A percentile compares a stretch with the other conserved stretches of the same genome.
Conservation (phyloP, 2,888 invertebrate genomes). For the Ptychoptera contaminata region DNA sequence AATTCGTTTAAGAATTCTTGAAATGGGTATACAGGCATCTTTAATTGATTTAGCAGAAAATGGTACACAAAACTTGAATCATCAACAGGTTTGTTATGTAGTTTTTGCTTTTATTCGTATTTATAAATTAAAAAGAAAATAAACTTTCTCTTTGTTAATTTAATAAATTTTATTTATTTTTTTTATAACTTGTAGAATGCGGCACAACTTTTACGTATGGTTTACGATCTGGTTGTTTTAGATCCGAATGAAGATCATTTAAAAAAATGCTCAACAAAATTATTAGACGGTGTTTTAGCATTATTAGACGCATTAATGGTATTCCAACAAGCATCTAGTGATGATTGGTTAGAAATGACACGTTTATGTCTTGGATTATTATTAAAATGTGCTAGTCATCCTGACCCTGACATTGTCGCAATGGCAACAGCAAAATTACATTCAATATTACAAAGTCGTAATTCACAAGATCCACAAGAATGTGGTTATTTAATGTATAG, state of each 20-base stretch:
- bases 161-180: no score
- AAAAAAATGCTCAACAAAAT: constrained; percentile 35
- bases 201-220: constrained; percentile 37
- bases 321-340: constrained; percentile 35
- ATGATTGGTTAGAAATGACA: constrained; percentile 41
- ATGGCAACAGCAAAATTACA: constrained; percentile 44
- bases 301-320: constrained; percentile 38
- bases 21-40: constrained; percentile 42
- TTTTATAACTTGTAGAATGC: constrained; percentile 28
- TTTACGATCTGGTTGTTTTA: constrained; percentile 39
- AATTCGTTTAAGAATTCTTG: constrained; percentile 37
- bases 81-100: constrained; percentile 26
- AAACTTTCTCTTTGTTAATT: no score
- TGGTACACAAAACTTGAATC: constrained; percentile 28
- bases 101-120: no score
- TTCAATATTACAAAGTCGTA: constrained; percentile 39
- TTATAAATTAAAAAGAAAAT: no score
- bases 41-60: constrained; percentile 38
- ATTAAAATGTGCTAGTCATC: constrained; percentile 32
- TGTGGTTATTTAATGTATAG: constrained; percentile 36
- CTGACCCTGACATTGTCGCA: constrained; percentile 37
- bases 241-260: constrained; percentile 35
- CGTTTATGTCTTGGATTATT: constrained; percentile 33
- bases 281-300: constrained; percentile 38
- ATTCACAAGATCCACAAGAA: constrained; percentile 36